These are phyloP conservation scores for Electrophaes corylata DNA, from an alignment of 2,888 invertebrate genomes.

Conservation along the genomic window DNA sequence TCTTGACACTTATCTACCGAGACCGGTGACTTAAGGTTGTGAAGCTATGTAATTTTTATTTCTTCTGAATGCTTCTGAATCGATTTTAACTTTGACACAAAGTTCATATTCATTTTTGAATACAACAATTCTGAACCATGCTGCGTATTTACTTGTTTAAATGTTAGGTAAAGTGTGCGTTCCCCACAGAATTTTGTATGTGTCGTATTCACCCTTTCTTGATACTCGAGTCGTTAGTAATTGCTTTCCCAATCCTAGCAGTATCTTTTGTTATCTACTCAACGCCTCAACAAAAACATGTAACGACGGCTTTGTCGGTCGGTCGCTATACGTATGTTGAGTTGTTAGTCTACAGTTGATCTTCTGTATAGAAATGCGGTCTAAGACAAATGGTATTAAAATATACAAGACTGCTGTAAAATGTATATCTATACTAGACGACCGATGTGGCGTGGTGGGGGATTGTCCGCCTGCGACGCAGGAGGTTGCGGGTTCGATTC, in stretches of 20 bases:
- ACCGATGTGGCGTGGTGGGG: too few species aligned
- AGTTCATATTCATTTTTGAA: too few species aligned
- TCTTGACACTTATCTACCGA: too few species aligned
- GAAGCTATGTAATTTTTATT: too few species aligned
- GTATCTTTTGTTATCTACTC: constrained; percentile 59
- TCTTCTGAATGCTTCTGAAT: too few species aligned
- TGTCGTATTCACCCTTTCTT: constrained; percentile 62
- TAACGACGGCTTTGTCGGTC: constrained; percentile 44
- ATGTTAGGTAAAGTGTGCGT: constrained; percentile 38
- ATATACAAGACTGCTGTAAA: neutral
- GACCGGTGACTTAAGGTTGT: too few species aligned
- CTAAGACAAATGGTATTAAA: neutral
- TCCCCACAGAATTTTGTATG: constrained; percentile 45
- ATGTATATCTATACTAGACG: too few species aligned
- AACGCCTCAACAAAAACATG: constrained; percentile 58
- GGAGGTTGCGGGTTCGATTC: too few species aligned
- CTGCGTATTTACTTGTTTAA: neutral
- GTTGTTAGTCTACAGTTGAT: constrained; percentile 31
- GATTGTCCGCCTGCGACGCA: too few species aligned
- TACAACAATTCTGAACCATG: too few species aligned
- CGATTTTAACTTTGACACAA: too few species aligned
- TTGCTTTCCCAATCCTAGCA: constrained; percentile 59
- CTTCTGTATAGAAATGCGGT: neutral
- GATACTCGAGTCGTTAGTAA: constrained; percentile 64
- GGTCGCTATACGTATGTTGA: constrained; percentile 28